A percentile compares a stretch with the other conserved stretches of the same genome.
phyloP scores from a whole-genome alignment of 1,140 invertebrate species.

The Drosophila biarmipes region DNA sequence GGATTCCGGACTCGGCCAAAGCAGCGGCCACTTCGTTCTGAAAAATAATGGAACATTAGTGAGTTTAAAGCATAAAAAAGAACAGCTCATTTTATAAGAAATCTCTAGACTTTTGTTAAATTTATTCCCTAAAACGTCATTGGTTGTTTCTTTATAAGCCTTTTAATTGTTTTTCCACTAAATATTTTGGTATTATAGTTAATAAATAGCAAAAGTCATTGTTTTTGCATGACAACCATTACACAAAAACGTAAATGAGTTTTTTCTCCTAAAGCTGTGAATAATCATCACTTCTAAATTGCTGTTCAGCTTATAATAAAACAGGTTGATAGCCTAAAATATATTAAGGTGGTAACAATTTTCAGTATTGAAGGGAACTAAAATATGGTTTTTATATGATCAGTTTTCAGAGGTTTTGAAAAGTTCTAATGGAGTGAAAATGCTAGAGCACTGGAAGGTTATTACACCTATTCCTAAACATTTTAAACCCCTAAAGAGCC shows the following conservation, averaged over 20 bases:
- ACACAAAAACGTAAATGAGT: background rate
- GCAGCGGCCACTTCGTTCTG: slow-evolving; percentile 99
- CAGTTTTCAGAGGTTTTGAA: too few species aligned
- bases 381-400: too few species aligned
- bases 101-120: too few species aligned
- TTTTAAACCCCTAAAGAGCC: background rate
- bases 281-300: background rate
- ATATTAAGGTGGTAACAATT: too few species aligned
- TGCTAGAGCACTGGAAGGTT: background rate
- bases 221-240: background rate
- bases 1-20: slow-evolving; percentile 94
- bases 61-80: background rate
- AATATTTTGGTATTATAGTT: too few species aligned
- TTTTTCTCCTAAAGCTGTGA: background rate
- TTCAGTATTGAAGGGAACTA: too few species aligned
- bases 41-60: slow-evolving; percentile 4
- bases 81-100: too few species aligned
- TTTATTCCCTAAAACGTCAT: too few species aligned
- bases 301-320: background rate
- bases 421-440: too few species aligned
- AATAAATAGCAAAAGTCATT: background rate
- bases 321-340: background rate
- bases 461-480: background rate
- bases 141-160: too few species aligned
- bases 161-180: too few species aligned